phyloP scores from a whole-genome alignment of 2,113 vertebrate genomes.

The Gadus chalcogrammus region DNA sequence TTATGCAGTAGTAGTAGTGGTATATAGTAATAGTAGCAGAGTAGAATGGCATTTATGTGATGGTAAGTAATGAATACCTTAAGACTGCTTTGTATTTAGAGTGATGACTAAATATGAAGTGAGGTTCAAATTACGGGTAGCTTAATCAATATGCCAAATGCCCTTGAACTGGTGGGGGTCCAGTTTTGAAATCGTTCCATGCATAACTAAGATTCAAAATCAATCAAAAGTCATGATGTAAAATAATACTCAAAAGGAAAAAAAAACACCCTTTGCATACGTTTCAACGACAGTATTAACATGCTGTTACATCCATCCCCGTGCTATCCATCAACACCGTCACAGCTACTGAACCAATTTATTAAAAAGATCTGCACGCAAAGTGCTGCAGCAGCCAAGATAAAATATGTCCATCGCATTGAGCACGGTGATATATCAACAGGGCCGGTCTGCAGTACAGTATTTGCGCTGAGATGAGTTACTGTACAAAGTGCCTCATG shows the following conservation, averaged over 20 bases:
- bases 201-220: too few relatives aligned
- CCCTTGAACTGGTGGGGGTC: too few relatives aligned
- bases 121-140: too few relatives aligned
- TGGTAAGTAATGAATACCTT: too few relatives aligned
- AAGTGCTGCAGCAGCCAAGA: slow-evolving; percentile 34
- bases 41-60: too few relatives aligned
- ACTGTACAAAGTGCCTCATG: slow-evolving; percentile 11
- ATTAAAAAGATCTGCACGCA: slow-evolving; percentile 42
- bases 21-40: too few relatives aligned
- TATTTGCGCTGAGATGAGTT: slow-evolving; percentile 15
- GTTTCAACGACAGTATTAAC: slow-evolving; percentile 15
- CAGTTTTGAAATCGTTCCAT: too few relatives aligned
- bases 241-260: not conserved
- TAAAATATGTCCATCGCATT: slow-evolving; percentile 29
- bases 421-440: slow-evolving; percentile 40
- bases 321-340: slow-evolving; percentile 50
- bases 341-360: slow-evolving; percentile 45
- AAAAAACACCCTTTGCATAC: slow-evolving; percentile 3
- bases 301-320: slow-evolving; percentile 4
- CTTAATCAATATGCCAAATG: too few relatives aligned
- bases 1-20: too few relatives aligned
- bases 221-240: not conserved
- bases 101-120: too few relatives aligned
- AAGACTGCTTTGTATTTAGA: too few relatives aligned
- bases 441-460: slow-evolving; percentile 15